Conservation (phyloP, 2,113 vertebrate species). For the Eulemur rufifrons region DNA sequence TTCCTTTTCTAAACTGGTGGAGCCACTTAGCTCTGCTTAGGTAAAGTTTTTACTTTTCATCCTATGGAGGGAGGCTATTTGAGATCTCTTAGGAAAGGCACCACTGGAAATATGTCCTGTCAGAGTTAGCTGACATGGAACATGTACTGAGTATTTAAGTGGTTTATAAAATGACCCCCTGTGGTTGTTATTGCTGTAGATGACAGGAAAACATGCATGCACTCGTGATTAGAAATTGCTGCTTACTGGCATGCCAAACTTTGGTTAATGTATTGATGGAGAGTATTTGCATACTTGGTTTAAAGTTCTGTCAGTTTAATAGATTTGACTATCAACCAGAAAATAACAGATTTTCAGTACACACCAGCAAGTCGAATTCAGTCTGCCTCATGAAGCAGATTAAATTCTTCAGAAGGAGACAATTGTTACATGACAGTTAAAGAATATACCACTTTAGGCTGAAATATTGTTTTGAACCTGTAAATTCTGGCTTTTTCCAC, state of each 20-base stretch:
- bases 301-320: conserved; percentile 70
- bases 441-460: conserved; percentile 7
- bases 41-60: neutral
- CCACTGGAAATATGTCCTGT: conserved; percentile 2
- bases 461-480: neutral
- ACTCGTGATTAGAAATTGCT: conserved; percentile 55
- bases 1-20: neutral
- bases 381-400: conserved; percentile 33
- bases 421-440: neutral
- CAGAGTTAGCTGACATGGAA: conserved; percentile 39
- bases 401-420: conserved; percentile 25
- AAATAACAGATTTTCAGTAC: conserved; percentile 65
- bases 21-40: neutral
- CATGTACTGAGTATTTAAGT: conserved; percentile 43
- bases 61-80: neutral
- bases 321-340: conserved; percentile 50
- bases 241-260: conserved; percentile 25
- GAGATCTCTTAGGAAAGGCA: neutral
- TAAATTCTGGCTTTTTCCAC: neutral
- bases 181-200: conserved; percentile 41
- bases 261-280: conserved; percentile 52
- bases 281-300: conserved; percentile 70
- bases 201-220: neutral
- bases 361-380: conserved; percentile 57
- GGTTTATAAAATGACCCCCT: conserved; percentile 68